phyloP scores from a whole-genome alignment of 2,797 vertebrate species.

The Atherinosoma microstoma region DNA sequence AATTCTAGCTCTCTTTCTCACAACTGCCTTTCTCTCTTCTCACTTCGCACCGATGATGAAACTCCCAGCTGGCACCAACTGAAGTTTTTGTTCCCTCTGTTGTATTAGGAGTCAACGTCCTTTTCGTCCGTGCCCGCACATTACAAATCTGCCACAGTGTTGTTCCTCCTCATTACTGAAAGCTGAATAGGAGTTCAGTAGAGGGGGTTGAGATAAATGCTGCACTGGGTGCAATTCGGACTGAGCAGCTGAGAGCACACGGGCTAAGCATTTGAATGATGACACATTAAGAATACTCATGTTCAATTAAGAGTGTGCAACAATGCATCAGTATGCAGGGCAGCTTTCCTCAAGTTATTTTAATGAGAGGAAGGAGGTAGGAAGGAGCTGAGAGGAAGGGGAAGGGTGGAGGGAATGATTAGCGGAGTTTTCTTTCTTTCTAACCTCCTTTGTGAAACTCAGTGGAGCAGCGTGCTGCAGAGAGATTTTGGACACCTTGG shows the following conservation, averaged over 20 bases:
- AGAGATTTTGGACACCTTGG: slow-evolving; percentile 54
- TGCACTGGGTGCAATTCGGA: slow-evolving; percentile 57
- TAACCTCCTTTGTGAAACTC: slow-evolving; percentile 58
- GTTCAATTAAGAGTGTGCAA: slow-evolving; percentile 76
- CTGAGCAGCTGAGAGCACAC: slow-evolving; percentile 62
- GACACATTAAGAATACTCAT: slow-evolving; percentile 74
- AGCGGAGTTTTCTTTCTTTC: slow-evolving; percentile 63
- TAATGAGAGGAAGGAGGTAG: slow-evolving; percentile 66
- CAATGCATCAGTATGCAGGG: slow-evolving; percentile 72
- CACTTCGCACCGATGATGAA: slow-evolving; percentile 58
- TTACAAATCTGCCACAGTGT: slow-evolving; percentile 59
- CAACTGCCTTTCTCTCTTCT: slow-evolving; percentile 34
- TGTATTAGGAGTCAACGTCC: slow-evolving; percentile 59
- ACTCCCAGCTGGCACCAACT: slow-evolving; percentile 60
- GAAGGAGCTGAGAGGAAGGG: slow-evolving; percentile 56
- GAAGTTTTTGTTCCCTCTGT: slow-evolving; percentile 67
- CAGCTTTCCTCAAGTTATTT: slow-evolving; percentile 53
- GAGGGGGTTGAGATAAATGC: slow-evolving; percentile 64
- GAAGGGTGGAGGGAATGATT: slow-evolving; percentile 62
- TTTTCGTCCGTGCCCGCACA: slow-evolving; percentile 46
- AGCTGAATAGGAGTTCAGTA: slow-evolving; percentile 53
- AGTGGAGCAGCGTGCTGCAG: slow-evolving; percentile 51
- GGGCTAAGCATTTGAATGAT: slow-evolving; percentile 70
- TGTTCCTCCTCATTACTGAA: slow-evolving; percentile 39
- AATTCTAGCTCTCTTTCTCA: slow-evolving; percentile 42